Conservation (phyloP, 1,140 invertebrate genomes). For the Alviniconcha marisindica region DNA sequence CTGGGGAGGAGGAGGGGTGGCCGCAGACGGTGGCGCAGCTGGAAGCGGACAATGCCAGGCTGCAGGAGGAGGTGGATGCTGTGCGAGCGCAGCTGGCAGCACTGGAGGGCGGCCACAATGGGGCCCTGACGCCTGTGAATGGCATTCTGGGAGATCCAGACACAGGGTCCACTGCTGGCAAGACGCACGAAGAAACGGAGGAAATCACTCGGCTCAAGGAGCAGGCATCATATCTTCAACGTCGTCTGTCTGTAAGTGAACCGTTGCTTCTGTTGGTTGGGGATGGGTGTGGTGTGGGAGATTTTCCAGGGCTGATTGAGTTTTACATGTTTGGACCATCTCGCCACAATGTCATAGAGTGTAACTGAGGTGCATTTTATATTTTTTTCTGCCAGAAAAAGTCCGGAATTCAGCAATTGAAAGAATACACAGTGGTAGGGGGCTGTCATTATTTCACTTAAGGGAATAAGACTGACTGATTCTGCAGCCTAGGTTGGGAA, state of each 20-base stretch:
- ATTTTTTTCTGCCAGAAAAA: too few relatives aligned
- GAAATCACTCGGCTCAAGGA: slow-evolving; percentile 60
- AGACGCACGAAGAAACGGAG: slow-evolving; percentile 35
- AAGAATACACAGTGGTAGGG: too few relatives aligned
- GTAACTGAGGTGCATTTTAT: too few relatives aligned
- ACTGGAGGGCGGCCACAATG: slow-evolving; percentile 36
- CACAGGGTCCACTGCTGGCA: slow-evolving; percentile 46
- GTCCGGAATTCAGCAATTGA: too few relatives aligned
- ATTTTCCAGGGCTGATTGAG: too few relatives aligned
- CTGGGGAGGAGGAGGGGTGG: not conserved
- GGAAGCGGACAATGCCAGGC: not conserved
- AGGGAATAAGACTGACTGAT: too few relatives aligned
- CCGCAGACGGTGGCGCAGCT: not conserved
- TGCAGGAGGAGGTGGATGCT: not conserved
- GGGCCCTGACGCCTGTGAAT: not conserved
- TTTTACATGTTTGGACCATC: too few relatives aligned
- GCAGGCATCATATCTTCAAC: slow-evolving; percentile 59
- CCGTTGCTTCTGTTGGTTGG: too few relatives aligned
- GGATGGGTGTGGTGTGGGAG: too few relatives aligned
- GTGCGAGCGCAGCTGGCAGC: not conserved
- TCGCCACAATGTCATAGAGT: too few relatives aligned
- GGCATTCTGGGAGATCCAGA: not conserved
- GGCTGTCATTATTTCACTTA: too few relatives aligned
- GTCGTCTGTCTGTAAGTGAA: slow-evolving; percentile 66
- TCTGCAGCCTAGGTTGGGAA: too few relatives aligned